Percentiles rank a stretch among this genome's conserved stretches.
Evolutionary conservation across 1,140 invertebrate species (phyloP).

Genomic region (Drosophila sp.): DNA sequence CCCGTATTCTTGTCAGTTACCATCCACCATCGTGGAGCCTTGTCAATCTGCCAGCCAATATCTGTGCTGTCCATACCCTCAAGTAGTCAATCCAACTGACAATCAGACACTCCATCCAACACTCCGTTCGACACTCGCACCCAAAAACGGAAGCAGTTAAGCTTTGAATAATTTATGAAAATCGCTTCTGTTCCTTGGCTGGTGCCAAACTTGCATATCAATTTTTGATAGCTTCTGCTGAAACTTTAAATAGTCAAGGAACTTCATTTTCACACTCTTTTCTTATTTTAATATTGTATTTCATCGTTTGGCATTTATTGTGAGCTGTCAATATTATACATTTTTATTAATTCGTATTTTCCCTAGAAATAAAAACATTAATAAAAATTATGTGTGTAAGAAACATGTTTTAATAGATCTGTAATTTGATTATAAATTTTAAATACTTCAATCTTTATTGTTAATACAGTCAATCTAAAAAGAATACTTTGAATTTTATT

Average conservation of each 20-base stretch:
- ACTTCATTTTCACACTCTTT: conserved; percentile 51
- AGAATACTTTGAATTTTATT: too few species aligned
- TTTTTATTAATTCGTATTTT: too few species aligned
- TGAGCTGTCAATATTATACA: not conserved
- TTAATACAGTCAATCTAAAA: too few species aligned
- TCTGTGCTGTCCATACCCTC: conserved; percentile 12
- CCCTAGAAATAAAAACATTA: too few species aligned
- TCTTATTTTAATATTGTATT: conserved; percentile 3
- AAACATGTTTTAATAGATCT: too few species aligned
- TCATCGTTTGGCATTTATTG: not conserved
- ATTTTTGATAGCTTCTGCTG: conserved; percentile 35
- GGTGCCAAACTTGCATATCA: conserved; percentile 73
- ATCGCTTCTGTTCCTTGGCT: conserved; percentile 43
- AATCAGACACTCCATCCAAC: conserved; percentile 32
- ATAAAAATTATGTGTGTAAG: too few species aligned
- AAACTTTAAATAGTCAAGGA: conserved; percentile 16
- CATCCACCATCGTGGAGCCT: conserved; percentile 24
- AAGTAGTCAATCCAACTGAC: conserved; percentile 28
- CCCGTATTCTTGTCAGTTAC: not conserved
- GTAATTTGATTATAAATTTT: too few species aligned
- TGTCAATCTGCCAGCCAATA: conserved; percentile 61
- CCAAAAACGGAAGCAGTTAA: conserved; percentile 78
- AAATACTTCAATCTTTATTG: too few species aligned
- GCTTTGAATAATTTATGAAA: conserved; percentile 82
- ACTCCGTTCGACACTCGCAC: conserved; percentile 37